These are phyloP conservation scores for Diplazon laetatorius DNA, from an alignment of 2,888 invertebrate genomes.

Conservation along the genomic window DNA sequence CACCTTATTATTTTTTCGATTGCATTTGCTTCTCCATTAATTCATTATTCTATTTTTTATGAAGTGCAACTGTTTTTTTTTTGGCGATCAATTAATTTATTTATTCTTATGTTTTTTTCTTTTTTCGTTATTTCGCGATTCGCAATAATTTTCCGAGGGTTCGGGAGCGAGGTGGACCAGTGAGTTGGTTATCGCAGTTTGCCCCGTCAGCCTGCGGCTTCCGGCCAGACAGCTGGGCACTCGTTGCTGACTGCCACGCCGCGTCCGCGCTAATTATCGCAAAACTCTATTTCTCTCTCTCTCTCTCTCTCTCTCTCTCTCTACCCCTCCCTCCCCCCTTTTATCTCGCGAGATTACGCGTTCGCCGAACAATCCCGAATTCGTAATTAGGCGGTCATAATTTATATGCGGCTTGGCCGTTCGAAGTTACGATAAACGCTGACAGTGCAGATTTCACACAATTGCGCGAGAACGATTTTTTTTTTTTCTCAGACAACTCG, in stretches of 20 bases:
- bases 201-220: conserved; percentile 57
- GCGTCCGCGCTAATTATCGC: conserved; percentile 63
- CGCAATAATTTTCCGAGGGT: conserved; percentile 43
- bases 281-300: no score
- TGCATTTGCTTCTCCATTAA: background rate
- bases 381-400: conserved; percentile 67
- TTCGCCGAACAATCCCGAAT: conserved; percentile 64
- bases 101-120: background rate
- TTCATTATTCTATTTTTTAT: background rate
- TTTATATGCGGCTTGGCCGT: conserved; percentile 51
- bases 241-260: conserved; percentile 55
- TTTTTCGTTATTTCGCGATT: background rate
- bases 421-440: conserved; percentile 23
- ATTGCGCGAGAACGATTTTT: background rate
- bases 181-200: conserved; percentile 40
- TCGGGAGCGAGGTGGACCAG: conserved; percentile 12
- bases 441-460: conserved; percentile 1
- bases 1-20: no score
- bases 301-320: no score
- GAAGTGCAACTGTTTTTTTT: background rate
- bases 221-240: conserved; percentile 56
- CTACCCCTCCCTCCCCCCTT: background rate
- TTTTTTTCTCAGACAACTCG: no score
- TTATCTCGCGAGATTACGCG: conserved; percentile 9
- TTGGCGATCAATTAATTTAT: background rate